phyloP scores from a whole-genome alignment of 2,888 invertebrate species.

The Erebia palarica region DNA sequence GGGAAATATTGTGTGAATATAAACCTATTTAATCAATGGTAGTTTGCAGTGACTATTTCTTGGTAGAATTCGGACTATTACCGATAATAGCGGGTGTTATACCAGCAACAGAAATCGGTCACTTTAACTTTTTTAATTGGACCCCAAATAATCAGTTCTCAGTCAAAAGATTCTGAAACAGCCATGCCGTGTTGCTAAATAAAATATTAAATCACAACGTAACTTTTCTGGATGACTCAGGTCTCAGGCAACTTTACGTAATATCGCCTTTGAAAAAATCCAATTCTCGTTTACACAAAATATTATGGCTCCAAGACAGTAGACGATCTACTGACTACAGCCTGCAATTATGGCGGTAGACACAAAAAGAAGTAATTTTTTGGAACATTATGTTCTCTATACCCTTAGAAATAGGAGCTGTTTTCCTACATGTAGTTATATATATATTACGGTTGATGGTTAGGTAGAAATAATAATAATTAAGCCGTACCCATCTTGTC shows the following conservation, averaged over 20 bases:
- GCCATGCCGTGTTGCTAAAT: neutral
- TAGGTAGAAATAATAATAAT: slow-evolving; percentile 68
- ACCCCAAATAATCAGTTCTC: too few species aligned
- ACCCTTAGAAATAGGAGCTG: slow-evolving; percentile 7
- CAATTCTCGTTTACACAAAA: slow-evolving; percentile 65
- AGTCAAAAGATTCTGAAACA: neutral
- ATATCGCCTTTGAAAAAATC: slow-evolving; percentile 49
- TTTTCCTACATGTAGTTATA: slow-evolving; percentile 5
- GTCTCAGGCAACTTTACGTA: slow-evolving; percentile 26
- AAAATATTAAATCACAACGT: neutral
- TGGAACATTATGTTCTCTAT: slow-evolving; percentile 23
- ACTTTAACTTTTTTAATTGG: too few species aligned
- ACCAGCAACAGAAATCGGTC: too few species aligned
- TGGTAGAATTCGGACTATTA: too few species aligned
- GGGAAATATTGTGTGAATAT: slow-evolving; percentile 10
- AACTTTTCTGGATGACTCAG: slow-evolving; percentile 24
- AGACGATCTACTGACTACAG: slow-evolving; percentile 57
- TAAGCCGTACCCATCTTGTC: slow-evolving; percentile 53
- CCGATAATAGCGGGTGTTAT: too few species aligned
- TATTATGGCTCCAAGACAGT: slow-evolving; percentile 60
- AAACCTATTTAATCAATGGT: too few species aligned
- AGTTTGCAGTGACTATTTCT: too few species aligned
- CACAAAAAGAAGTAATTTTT: slow-evolving; percentile 28
- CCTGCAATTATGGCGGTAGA: slow-evolving; percentile 58
- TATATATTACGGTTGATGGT: slow-evolving; percentile 39